These are phyloP conservation scores for Ciona savignyi DNA, from an alignment of 23 tunicate species.

Conservation along the genomic window DNA sequence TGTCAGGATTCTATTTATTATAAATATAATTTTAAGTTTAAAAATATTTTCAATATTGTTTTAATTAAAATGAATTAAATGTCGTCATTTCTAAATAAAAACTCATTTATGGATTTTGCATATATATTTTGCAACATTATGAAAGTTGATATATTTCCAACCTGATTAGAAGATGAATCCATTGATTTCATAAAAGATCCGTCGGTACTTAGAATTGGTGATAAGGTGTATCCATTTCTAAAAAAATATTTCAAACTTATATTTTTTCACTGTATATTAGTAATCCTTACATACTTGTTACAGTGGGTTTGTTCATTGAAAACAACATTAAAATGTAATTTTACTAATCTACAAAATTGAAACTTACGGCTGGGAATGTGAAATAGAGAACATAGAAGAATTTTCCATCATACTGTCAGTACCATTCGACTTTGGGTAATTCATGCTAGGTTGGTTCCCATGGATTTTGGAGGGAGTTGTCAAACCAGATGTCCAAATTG, in stretches of 20 bases:
- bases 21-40: too few relatives aligned
- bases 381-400: constrained; percentile 13
- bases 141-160: too few relatives aligned
- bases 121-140: too few relatives aligned
- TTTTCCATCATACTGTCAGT: constrained; percentile 14
- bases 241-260: background rate
- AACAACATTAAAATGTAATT: too few relatives aligned
- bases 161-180: too few relatives aligned
- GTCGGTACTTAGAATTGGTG: constrained; percentile 25
- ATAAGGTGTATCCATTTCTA: constrained; percentile 38
- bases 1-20: background rate
- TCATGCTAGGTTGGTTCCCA: background rate
- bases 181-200: too few relatives aligned
- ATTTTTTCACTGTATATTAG: background rate
- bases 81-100: too few relatives aligned
- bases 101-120: too few relatives aligned
- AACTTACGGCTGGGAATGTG: constrained; percentile 1
- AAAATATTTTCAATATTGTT: too few relatives aligned
- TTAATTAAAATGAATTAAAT: too few relatives aligned
- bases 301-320: background rate
- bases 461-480: constrained; percentile 18
- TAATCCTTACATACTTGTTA: background rate
- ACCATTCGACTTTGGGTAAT: background rate
- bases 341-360: too few relatives aligned
- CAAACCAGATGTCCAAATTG: constrained; percentile 33